Base-by-base conservation (phyloP, 2,888 invertebrate genomes). In the Euspilapteryx auroguttella region DNA sequence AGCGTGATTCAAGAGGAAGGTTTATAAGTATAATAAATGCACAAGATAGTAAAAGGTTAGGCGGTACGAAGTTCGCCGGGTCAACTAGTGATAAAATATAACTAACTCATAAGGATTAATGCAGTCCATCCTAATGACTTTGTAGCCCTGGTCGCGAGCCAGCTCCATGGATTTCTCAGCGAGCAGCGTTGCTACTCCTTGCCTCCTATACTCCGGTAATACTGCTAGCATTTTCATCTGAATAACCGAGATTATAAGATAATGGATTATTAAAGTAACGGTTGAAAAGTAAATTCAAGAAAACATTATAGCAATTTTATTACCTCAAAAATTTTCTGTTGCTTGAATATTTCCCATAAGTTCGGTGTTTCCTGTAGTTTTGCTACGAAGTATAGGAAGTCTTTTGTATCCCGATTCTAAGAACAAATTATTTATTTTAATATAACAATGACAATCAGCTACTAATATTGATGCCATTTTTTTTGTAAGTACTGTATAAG, bases 141-240 rank as follows among this genome's bases (percentile, higher is more conserved):
- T 56, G 37, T 55, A 62, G 0, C 62, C 65, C 32, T 56, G 62
- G 21, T 62, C 58, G 3, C 42, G 38, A 0, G 66, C 69, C 17
- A 49, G 43, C 5, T 46, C 48, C 31, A 46, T 59, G 11, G 61
- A 55, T 26, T 48, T 53, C 32, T 66, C 57, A 1, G 49, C 49
- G 11, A 75, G 39, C 44, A 45, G 37, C n/a, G 47, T 55, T 1
- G 59, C 68, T 12, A 71, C 32, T 0, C 71, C 71, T 32, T 55
- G 62, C 21, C 75, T 39, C 2, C 73, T 49, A 35, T 47, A 65
- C 32, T 66, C 57, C 1, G 73, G 73, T 6, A 56, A 22, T 7
- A 73, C 59, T 9, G 65, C 38, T 28, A 75, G 33, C 68, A 73
- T 73, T 50, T 63, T 68, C 9, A 73, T 58, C 73, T 73, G 39